phyloP scores from a whole-genome alignment of 2,113 vertebrate species.

The Oncorhynchus clarkii region DNA sequence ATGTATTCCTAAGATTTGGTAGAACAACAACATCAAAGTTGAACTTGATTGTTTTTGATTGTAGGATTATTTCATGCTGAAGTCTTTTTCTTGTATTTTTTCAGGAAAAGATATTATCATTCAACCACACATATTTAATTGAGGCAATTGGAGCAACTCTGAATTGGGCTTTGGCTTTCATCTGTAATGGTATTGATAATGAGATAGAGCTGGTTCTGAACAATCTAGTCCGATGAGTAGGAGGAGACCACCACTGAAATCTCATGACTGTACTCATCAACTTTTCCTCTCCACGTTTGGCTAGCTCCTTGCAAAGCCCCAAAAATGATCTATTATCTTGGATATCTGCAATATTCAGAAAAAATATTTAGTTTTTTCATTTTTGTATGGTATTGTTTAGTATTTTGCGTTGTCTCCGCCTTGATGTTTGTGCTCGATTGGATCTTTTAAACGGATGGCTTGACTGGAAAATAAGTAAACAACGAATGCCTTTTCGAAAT shows the following conservation, averaged over 20 bases:
- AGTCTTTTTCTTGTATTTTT: constrained; percentile 74
- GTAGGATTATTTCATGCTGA: constrained; percentile 78
- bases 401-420: constrained; percentile 36
- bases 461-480: constrained; percentile 63
- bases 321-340: background rate
- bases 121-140: constrained; percentile 84
- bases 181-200: constrained; percentile 81
- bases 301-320: background rate
- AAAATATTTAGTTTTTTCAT: background rate
- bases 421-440: constrained; percentile 54
- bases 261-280: constrained; percentile 40
- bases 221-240: constrained; percentile 65
- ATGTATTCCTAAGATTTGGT: constrained; percentile 74
- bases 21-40: constrained; percentile 74
- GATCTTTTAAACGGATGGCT: constrained; percentile 65
- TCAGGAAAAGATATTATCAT: constrained; percentile 79
- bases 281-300: background rate
- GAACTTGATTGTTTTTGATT: constrained; percentile 77
- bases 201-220: constrained; percentile 72
- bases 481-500: constrained; percentile 59
- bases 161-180: constrained; percentile 76
- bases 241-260: constrained; percentile 32
- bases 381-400: constrained; percentile 9
- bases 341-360: constrained; percentile 17
- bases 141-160: constrained; percentile 79